Evolutionary conservation across 1,140 invertebrate genomes (phyloP).

Genomic region (Zaprionus tsacasi): DNA sequence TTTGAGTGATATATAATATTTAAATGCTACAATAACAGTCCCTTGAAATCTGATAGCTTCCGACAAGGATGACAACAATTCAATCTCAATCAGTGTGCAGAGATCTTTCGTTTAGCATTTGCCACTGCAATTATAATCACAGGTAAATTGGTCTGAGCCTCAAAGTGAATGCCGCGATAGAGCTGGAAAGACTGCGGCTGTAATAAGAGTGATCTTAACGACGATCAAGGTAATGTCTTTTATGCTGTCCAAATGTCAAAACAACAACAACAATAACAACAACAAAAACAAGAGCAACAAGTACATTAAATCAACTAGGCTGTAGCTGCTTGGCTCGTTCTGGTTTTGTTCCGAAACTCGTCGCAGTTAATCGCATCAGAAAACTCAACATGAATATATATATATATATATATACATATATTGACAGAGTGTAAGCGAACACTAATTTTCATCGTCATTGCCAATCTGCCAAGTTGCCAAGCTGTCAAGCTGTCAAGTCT

Average conservation of each 20-base stretch:
- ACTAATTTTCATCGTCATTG: slow-evolving; percentile 43
- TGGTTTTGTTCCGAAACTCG: slow-evolving; percentile 43
- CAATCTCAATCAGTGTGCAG: not conserved
- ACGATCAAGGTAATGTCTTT: slow-evolving; percentile 65
- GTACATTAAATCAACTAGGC: not conserved
- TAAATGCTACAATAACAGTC: not conserved
- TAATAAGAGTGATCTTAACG: slow-evolving; percentile 60
- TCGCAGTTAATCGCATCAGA: slow-evolving; percentile 64
- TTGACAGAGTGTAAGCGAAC: slow-evolving; percentile 49
- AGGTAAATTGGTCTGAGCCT: slow-evolving; percentile 36
- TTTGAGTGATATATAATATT: not conserved
- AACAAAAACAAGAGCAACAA: slow-evolving; percentile 14
- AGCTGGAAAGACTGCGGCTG: slow-evolving; percentile 13
- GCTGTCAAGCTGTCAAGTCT: slow-evolving; percentile 8
- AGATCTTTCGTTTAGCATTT: slow-evolving; percentile 49
- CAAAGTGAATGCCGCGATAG: slow-evolving; percentile 62
- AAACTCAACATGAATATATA: slow-evolving; percentile 41
- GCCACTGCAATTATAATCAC: slow-evolving; percentile 57
- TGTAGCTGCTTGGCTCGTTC: slow-evolving; percentile 40
- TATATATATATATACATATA: not conserved
- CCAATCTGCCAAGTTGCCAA: slow-evolving; percentile 8
- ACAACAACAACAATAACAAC: slow-evolving; percentile 54
- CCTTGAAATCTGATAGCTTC: slow-evolving; percentile 19
- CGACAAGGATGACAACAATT: slow-evolving; percentile 31
- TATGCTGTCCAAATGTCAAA: slow-evolving; percentile 64